Percentiles rank a stretch among this genome's conserved stretches.
These are phyloP conservation scores for Nylanderia fulva DNA, from an alignment of 1,140 invertebrate species.

Conservation along the genomic window DNA sequence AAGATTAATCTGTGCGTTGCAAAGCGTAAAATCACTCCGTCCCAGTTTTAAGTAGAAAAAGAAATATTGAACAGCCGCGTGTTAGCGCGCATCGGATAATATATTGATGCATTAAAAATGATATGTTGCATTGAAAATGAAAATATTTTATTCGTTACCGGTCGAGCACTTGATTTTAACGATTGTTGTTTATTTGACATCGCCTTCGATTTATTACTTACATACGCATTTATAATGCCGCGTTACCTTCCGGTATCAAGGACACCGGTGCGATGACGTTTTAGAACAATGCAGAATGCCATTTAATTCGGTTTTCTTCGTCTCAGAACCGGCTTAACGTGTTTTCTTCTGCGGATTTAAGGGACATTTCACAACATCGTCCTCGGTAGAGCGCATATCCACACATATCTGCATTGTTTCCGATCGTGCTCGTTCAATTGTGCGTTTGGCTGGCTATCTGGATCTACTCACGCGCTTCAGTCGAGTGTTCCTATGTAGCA, in stretches of 20 bases:
- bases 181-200: background rate
- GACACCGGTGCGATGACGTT: conserved; percentile 30
- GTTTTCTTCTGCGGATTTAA: conserved; percentile 65
- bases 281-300: conserved; percentile 74
- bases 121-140: background rate
- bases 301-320: conserved; percentile 70
- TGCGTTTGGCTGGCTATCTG: background rate
- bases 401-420: background rate
- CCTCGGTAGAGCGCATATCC: background rate
- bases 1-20: conserved; percentile 45
- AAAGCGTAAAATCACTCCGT: conserved; percentile 28
- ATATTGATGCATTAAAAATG: background rate
- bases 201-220: too few species aligned
- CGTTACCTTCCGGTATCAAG: conserved; percentile 53
- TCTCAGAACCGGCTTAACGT: conserved; percentile 74
- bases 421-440: conserved; percentile 24
- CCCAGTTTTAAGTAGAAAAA: background rate
- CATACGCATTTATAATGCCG: background rate
- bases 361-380: conserved; percentile 9
- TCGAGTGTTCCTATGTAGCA: background rate
- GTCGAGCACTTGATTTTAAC: background rate
- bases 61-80: background rate
- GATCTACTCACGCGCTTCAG: background rate
- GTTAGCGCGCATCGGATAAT: too few species aligned
- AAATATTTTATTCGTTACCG: background rate